phyloP scores from a whole-genome alignment of 2,888 invertebrate species.

The Oscheius onirici region DNA sequence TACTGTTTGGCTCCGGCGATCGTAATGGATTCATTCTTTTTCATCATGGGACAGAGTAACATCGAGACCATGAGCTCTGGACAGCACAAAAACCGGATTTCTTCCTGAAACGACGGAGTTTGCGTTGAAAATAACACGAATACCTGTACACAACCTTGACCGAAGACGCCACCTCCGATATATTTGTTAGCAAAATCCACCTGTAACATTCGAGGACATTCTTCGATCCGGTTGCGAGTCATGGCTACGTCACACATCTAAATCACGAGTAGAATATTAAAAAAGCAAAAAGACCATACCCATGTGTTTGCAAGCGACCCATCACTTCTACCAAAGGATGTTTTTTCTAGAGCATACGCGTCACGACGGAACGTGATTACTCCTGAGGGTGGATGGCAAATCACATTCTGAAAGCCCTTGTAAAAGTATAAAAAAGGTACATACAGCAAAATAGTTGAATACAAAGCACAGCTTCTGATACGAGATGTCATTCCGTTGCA shows the following conservation, averaged over 20 bases:
- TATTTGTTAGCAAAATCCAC: slow-evolving; percentile 93
- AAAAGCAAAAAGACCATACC: not conserved
- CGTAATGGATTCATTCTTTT: slow-evolving; percentile 84
- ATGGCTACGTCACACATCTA: slow-evolving; percentile 6
- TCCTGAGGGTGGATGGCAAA: slow-evolving; percentile 28
- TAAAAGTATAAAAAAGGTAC: not conserved
- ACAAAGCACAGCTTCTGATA: slow-evolving; percentile 2
- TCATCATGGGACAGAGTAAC: slow-evolving; percentile 85
- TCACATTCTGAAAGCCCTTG: slow-evolving; percentile 12
- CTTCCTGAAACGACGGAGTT: slow-evolving; percentile 81
- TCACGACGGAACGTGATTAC: slow-evolving; percentile 17
- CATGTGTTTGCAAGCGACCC: not conserved
- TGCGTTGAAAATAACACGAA: too few relatives aligned
- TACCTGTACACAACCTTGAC: slow-evolving; percentile 86
- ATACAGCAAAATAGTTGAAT: slow-evolving; percentile 14
- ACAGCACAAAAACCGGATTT: slow-evolving; percentile 92
- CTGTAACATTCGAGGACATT: slow-evolving; percentile 75
- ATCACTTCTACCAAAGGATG: not conserved
- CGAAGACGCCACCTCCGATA: slow-evolving; percentile 90
- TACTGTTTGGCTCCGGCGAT: slow-evolving; percentile 83
- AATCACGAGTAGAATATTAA: not conserved
- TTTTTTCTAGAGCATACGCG: not conserved
- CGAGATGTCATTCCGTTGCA: not conserved
- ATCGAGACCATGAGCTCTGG: slow-evolving; percentile 89
- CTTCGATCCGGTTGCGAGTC: slow-evolving; percentile 41